Percentiles rank a stretch among this genome's conserved stretches.
Conservation (phyloP, 2,113 vertebrate genomes). For the Datnioides undecimradiatus region DNA sequence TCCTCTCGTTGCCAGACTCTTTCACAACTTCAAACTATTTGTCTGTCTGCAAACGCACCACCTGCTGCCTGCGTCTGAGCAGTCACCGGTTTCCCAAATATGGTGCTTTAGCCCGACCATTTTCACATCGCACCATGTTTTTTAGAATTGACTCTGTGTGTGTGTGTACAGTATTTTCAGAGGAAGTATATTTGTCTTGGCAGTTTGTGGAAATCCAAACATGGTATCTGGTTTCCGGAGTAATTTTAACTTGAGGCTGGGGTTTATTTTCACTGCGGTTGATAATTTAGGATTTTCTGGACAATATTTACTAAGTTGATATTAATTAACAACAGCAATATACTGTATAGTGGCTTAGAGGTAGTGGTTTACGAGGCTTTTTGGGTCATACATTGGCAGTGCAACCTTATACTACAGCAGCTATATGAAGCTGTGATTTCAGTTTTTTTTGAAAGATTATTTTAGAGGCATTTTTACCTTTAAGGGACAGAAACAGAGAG, state of each 20-base stretch:
- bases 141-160: slow-evolving; percentile 13
- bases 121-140: slow-evolving; percentile 13
- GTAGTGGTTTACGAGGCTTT: not conserved
- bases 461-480: too few species aligned
- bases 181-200: slow-evolving; percentile 49
- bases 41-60: slow-evolving; percentile 39
- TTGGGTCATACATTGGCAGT: not conserved
- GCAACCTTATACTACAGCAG: not conserved
- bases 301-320: slow-evolving; percentile 1
- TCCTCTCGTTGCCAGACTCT: slow-evolving; percentile 27
- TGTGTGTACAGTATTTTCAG: slow-evolving; percentile 3
- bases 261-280: slow-evolving; percentile 38
- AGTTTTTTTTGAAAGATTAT: too few species aligned
- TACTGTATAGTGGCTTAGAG: not conserved
- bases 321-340: not conserved
- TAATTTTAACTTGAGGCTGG: slow-evolving; percentile 28
- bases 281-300: slow-evolving; percentile 2
- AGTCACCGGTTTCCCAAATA: not conserved
- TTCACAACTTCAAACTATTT: slow-evolving; percentile 55
- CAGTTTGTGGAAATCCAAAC: slow-evolving; percentile 39
- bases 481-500: too few species aligned
- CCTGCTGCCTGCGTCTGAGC: slow-evolving; percentile 25
- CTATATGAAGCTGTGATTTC: too few species aligned
- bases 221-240: slow-evolving; percentile 31
- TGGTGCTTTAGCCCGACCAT: not conserved